These are phyloP conservation scores for Cryptoblepharus egeriae DNA, from an alignment of 2,797 vertebrate species.

Conservation along the genomic window DNA sequence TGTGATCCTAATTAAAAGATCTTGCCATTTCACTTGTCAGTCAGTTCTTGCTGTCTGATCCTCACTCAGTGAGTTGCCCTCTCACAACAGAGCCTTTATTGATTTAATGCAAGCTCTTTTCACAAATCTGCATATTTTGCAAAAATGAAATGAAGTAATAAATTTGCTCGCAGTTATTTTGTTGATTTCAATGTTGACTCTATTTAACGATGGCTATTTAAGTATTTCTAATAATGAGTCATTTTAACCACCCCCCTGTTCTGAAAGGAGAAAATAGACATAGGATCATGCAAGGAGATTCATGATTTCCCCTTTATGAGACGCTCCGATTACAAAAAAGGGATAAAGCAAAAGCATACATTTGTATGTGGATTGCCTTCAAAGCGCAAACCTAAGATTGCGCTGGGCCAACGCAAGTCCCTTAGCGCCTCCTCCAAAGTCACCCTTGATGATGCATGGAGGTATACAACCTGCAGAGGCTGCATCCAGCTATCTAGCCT, in stretches of 20 bases:
- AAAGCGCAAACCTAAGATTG: no score
- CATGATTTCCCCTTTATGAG: slow-evolving; percentile 2
- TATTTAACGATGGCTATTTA: rapidly evolving
- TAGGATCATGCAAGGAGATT: neutral
- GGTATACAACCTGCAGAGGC: no score
- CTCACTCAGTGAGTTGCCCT: neutral
- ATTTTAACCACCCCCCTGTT: neutral
- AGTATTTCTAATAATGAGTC: neutral
- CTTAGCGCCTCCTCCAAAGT: no score
- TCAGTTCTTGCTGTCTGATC: slow-evolving; percentile 36
- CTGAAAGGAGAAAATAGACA: slow-evolving; percentile 3
- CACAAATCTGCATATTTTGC: slow-evolving; percentile 13
- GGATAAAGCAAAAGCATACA: neutral
- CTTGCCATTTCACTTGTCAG: slow-evolving; percentile 42
- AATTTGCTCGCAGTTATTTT: slow-evolving; percentile 4
- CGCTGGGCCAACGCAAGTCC: no score
- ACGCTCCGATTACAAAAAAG: neutral
- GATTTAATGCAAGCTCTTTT: slow-evolving; percentile 43
- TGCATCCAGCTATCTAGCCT: no score
- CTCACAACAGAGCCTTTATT: neutral
- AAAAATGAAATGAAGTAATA: slow-evolving; percentile 28
- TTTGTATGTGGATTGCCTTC: neutral
- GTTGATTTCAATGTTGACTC: neutral
- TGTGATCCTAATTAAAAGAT: slow-evolving; percentile 44
- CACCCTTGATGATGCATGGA: no score